Percentiles rank a stretch among this genome's conserved stretches.
phyloP scores from a whole-genome alignment of 35 echinoderm and acorn worm species.

The Heliocidaris erythrogramma region DNA sequence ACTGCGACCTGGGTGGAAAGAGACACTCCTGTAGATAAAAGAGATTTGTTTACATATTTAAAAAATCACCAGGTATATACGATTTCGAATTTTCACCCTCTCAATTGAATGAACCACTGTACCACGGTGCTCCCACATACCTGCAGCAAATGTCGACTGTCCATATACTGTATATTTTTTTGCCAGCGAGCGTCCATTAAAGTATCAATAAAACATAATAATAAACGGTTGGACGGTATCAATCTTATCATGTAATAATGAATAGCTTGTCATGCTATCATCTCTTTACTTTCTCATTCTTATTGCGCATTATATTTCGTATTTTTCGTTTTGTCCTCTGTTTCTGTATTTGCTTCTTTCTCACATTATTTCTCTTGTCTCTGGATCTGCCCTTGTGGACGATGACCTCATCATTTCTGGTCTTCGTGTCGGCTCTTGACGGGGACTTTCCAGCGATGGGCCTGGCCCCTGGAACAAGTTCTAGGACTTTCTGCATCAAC shows the following conservation, averaged over 20 bases:
- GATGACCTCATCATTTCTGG: neutral
- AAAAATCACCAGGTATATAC: no score
- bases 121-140: no score
- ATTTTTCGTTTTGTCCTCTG: neutral
- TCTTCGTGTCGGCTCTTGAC: neutral
- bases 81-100: no score
- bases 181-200: no score
- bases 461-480: neutral
- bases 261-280: neutral
- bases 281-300: neutral
- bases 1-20: no score
- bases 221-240: neutral
- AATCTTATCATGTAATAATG: neutral
- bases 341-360: neutral
- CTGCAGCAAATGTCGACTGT: no score
- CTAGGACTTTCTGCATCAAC: conserved; percentile 38
- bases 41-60: no score
- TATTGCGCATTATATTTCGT: neutral
- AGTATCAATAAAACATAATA: no score
- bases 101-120: no score
- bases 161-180: no score
- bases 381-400: neutral
- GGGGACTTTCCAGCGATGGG: neutral
- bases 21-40: no score
- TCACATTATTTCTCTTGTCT: neutral